Percentiles rank a stretch among this genome's conserved stretches.
These are phyloP conservation scores for Oegoconia quadripuncta DNA, from an alignment of 2,888 invertebrate genomes.

Conservation along the genomic window DNA sequence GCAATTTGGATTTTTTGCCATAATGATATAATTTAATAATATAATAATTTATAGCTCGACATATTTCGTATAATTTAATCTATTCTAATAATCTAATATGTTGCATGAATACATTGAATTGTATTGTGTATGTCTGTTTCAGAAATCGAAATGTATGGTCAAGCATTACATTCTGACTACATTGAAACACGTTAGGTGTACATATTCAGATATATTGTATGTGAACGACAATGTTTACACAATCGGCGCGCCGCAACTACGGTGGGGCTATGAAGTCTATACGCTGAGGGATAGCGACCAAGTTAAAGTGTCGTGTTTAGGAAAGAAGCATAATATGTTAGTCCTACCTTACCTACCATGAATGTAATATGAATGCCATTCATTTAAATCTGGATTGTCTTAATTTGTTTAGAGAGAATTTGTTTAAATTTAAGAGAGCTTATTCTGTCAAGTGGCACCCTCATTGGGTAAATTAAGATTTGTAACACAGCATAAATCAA, in stretches of 20 bases:
- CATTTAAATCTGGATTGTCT: background rate
- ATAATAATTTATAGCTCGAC: no score
- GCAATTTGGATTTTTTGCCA: no score
- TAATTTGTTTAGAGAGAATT: background rate
- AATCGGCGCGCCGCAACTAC: slow-evolving; percentile 24
- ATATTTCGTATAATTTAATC: no score
- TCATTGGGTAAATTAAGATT: no score
- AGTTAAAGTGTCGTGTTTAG: slow-evolving; percentile 81
- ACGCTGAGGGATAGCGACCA: slow-evolving; percentile 83
- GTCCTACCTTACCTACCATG: background rate
- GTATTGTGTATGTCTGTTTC: slow-evolving; percentile 9
- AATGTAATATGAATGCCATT: background rate
- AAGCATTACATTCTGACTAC: slow-evolving; percentile 21
- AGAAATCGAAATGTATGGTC: slow-evolving; percentile 28
- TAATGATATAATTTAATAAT: no score
- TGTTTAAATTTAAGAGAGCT: no score
- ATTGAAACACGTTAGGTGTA: slow-evolving; percentile 28
- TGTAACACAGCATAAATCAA: no score
- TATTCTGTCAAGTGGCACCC: no score
- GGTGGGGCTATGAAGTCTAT: slow-evolving; percentile 79
- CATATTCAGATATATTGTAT: slow-evolving; percentile 37
- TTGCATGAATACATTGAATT: no score
- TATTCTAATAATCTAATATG: no score
- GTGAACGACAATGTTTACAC: slow-evolving; percentile 26
- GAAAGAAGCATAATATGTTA: slow-evolving; percentile 28